These are phyloP conservation scores for Dryoscopus gambensis DNA, from an alignment of 2,113 vertebrate genomes.

Conservation along the genomic window DNA sequence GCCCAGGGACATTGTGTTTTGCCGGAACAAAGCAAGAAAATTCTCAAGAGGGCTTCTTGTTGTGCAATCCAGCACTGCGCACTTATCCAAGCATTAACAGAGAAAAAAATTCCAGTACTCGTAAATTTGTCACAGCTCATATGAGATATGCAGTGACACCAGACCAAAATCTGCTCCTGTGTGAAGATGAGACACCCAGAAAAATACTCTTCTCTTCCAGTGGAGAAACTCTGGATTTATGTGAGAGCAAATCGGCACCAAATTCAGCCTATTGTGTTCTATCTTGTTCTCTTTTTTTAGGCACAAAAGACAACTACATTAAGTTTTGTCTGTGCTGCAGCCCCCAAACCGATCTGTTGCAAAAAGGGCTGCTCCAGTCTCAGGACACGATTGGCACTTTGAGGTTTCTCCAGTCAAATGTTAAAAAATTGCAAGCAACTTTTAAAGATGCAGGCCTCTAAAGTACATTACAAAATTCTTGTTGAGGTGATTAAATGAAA, in stretches of 20 bases:
- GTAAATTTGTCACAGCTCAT: not conserved
- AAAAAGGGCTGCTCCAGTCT: not conserved
- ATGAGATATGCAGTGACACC: not conserved
- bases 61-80: not conserved
- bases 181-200: not conserved
- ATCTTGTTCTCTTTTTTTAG: not conserved
- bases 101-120: not conserved
- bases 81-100: not conserved
- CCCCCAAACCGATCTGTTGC: not conserved
- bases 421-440: not conserved
- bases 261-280: not conserved
- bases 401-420: not conserved
- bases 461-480: not conserved
- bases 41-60: not conserved
- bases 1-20: not conserved
- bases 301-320: not conserved
- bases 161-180: not conserved
- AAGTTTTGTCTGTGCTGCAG: not conserved
- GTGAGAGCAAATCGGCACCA: not conserved
- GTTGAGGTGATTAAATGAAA: not conserved
- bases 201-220: not conserved
- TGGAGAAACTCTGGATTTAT: not conserved
- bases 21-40: not conserved
- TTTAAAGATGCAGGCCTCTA: not conserved
- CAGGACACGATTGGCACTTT: not conserved